Percentiles rank a stretch among this genome's conserved stretches.
phyloP scores from a whole-genome alignment of 2,113 vertebrate species.

The Harpagus bidentatus region DNA sequence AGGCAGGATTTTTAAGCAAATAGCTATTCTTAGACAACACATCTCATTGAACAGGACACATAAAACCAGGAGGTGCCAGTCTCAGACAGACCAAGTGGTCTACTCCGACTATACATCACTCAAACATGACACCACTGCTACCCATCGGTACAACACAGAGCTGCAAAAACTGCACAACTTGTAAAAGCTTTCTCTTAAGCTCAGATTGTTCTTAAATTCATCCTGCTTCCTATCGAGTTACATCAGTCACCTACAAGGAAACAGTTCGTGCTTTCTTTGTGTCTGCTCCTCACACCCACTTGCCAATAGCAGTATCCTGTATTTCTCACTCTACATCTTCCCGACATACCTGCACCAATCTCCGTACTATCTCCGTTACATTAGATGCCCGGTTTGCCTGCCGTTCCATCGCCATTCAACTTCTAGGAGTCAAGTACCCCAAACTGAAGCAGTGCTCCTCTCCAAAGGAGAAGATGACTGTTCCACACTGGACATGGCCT shows the following conservation, averaged over 20 bases:
- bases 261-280: no score
- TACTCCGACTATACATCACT: neutral
- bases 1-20: neutral
- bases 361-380: fast-evolving
- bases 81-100: neutral
- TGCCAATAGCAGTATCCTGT: no score
- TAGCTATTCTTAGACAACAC: neutral
- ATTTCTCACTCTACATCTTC: fast-evolving
- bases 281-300: no score
- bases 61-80: neutral
- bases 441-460: neutral
- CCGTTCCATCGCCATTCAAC: fast-evolving
- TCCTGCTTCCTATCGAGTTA: neutral
- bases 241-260: neutral
- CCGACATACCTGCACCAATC: fast-evolving
- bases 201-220: neutral
- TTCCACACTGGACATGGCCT: no score
- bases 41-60: neutral
- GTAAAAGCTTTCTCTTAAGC: neutral
- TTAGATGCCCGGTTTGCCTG: neutral
- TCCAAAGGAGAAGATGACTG: neutral
- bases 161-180: neutral
- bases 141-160: neutral
- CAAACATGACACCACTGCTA: neutral
- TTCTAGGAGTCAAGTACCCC: neutral